Base-by-base conservation (phyloP, 1,140 invertebrate species). In the Ptiloglossa arizonensis region DNA sequence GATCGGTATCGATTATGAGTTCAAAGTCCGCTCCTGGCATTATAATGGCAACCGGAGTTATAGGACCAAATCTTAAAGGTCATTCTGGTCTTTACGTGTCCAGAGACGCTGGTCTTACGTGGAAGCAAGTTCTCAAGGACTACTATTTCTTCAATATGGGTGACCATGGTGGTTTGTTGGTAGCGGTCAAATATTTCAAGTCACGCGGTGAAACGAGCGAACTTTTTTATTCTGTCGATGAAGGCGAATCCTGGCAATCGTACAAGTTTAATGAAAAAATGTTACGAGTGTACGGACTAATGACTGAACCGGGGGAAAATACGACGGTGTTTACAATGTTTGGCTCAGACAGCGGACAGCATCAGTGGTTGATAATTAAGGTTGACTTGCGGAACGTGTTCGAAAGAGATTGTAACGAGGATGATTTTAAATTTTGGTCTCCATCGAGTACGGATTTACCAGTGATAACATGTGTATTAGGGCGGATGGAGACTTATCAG, bases 271-370 rank as follows among this genome's bases (percentile, higher is more conserved):
- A 95, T 72, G 93, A 95, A 15, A 94, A 96, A 71, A 94, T 96
- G 89, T 93, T 97, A 1, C 93, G 94, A 38, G 95, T 98, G 19
- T 98, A 98, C 90, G 97, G 97, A 5, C 89, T 98, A 2, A 96
- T 98, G 95, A 98, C 97, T 0, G 97, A 98, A 90, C 97, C 97
- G 0, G 97, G 97, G 8, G 97, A 98, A 90, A 97, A 97, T 90
- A 97, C 97, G 0, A 97, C 97, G 0, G 94, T 97, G 0, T 98
- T 98, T 86, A 98, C 97, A 0, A 95, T 98, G 93, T 98, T 98
- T 92, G 97, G 97, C 2, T 97, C 97, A 5, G 94, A 94, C 50
- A 93, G 94, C 9, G 94, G 94, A 1, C 93, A 94, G 66, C 97
- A 98, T 89, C 95, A 96, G 74, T 98, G 97, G 97, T 93, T 97